Evolutionary conservation across 1,140 invertebrate genomes (phyloP).

Genomic region (Anastrepha obliqua): DNA sequence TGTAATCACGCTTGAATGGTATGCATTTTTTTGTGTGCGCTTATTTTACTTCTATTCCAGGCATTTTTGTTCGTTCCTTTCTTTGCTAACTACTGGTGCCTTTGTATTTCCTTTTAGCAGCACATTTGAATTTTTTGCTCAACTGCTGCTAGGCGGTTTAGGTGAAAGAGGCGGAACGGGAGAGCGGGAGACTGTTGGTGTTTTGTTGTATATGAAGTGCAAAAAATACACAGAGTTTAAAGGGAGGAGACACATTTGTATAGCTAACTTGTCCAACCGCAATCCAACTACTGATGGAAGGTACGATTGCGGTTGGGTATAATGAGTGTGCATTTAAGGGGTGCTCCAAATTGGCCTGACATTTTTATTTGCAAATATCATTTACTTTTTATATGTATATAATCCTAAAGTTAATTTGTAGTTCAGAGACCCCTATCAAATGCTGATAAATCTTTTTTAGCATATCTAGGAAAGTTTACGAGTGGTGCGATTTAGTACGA

Average conservation of each 20-base stretch:
- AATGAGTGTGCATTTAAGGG: neutral
- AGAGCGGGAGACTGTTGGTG: neutral
- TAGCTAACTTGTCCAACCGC: neutral
- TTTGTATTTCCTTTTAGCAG: neutral
- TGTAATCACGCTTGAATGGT: conserved; percentile 3
- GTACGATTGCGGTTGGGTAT: conserved; percentile 13
- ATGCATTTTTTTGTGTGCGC: neutral
- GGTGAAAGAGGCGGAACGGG: neutral
- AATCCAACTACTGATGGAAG: neutral
- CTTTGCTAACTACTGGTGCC: neutral
- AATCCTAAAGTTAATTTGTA: no score
- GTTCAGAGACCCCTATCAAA: no score
- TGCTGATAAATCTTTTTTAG: no score
- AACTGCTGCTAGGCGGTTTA: neutral
- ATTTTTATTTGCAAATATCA: no score
- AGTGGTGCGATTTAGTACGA: no score
- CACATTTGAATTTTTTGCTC: neutral
- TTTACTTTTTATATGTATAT: no score
- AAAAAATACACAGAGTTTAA: neutral
- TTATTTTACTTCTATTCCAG: neutral
- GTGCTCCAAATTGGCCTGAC: neutral
- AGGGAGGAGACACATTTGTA: neutral
- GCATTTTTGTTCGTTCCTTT: neutral
- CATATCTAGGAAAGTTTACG: no score
- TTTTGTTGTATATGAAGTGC: neutral